Base-by-base conservation (phyloP, 2,113 vertebrate species). In the Gymnobelideus leadbeateri region DNA sequence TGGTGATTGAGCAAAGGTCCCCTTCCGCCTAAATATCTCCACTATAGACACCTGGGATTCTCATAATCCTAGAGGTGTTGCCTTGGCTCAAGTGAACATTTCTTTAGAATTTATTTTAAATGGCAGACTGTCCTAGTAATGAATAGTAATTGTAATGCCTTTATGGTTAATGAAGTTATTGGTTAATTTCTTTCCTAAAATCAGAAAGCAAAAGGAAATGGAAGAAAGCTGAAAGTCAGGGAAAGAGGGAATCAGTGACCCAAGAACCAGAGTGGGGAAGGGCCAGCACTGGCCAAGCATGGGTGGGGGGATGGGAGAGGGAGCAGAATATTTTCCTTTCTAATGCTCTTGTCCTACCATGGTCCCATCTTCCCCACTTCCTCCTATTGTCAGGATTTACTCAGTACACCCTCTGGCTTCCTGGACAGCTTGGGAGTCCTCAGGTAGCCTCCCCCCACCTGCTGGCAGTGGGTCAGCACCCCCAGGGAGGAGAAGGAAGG, bases 341-440 rank as follows among this genome's bases (percentile, higher is more conserved):
- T 77, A 8, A n/a, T 37, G 37, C 37, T 7, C 4, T 77, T 19
- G 61, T n/a, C 61, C 61, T 16, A 5, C 31, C 19, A 5, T 19
- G 51, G n/a, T 37, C 54, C 92, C 3, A 37, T 1, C 31, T 54
- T 90, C 52, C 91, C 51, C 47, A 23, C 50, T 46, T 89, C 46
- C n/a, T 92, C 91, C 19, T 55, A 16, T 77, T 77, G 37, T 21
- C 51, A 51, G 51, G 10, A 14, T 37, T n/a, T 3, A 8, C 53
- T 21, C 16, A 21, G 16, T 6, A 19, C 8, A 37, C 43, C 37
- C 43, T 97, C 97, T n/a, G n/a, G 98, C 98, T 37, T 57, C 98
- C 97, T 98, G 99, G 99, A 99, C 99, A 98, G n/a, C 31, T 49
- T 93, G 3, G 4, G 25, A 50, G 28, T 37, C n/a, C 31, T 91